phyloP scores from a whole-genome alignment of 2,113 vertebrate genomes.

The Eonycteris spelaea region DNA sequence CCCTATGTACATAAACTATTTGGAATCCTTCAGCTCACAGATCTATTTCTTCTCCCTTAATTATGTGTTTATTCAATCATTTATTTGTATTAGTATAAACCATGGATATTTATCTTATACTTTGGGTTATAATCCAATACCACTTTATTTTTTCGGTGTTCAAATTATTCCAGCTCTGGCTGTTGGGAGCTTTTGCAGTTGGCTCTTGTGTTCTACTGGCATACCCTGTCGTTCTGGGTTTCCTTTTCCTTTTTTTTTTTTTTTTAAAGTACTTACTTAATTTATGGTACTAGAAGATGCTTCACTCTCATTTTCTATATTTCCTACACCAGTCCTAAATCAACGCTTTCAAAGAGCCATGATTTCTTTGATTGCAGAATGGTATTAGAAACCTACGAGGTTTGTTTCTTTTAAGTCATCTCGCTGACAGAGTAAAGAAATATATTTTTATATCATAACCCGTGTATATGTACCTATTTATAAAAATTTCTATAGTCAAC shows the following conservation, averaged over 20 bases:
- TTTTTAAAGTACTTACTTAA: neutral
- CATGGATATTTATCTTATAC: neutral
- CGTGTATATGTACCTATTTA: neutral
- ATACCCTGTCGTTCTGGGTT: neutral
- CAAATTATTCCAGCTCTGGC: neutral
- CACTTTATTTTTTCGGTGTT: neutral
- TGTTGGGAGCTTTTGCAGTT: neutral
- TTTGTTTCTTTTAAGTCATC: neutral
- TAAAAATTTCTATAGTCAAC: neutral
- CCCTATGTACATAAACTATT: neutral
- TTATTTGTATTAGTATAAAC: neutral
- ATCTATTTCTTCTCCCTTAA: neutral
- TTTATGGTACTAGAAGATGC: neutral
- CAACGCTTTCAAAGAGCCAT: neutral
- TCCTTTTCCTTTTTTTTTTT: neutral
- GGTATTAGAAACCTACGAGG: neutral
- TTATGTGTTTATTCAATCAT: neutral
- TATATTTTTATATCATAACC: neutral
- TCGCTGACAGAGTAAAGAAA: neutral
- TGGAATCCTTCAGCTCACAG: neutral
- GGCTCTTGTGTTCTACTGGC: neutral
- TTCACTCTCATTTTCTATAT: neutral
- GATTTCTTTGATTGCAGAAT: neutral
- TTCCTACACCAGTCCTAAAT: neutral
- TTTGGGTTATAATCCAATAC: neutral